Evolutionary conservation across 2,888 invertebrate species (phyloP), one percentile per base, ranked within the genome.

Genomic region (Meliscaeva auricollis): DNA sequence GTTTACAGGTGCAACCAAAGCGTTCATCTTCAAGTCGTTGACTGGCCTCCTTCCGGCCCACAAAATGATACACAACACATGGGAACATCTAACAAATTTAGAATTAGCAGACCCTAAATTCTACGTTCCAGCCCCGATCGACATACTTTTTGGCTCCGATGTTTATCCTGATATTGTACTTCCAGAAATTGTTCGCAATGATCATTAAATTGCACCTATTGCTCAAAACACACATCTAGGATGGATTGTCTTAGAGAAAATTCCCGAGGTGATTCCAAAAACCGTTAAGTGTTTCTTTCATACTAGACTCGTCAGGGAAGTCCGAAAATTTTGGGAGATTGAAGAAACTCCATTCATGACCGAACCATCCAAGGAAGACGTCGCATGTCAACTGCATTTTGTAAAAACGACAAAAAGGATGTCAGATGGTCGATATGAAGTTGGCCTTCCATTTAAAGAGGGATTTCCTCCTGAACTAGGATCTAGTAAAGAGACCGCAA

Each of bases 241-340:
- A 9, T 58, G 58, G 58, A 72, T 60, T 26, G 15, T 70, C 7
- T n/a, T 70, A 4, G 72, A 38, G 30, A 72, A 72, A 22, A 35
- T 38, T 20, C 35, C 35, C 17, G 46, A 38, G 15, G 5, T 52
- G 22, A 44, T 22, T 9, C 20, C 22, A 20, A 50, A 50, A 20
- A 22, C 20, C 22, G n/a, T 50, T 17, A 8, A 17, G 13, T 3
- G 56, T 15, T 56, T 56, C 35, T 13, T 56, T 13, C 56, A 30
- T 7, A 32, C 5, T n/a, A 15, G 30, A 4, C 13, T 56, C 15
- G 56, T 30, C 22, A 41, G 17, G 13, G 7, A 26, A 52, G 7
- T 52, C 26, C 13, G 26, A 13, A 52, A 26, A 26, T 52, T 52
- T 41, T 60, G 60, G 20, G 60, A 60, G 13, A 60, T 60, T 13